A percentile compares a stretch with the other conserved stretches of the same genome.
phyloP scores from a whole-genome alignment of 2,113 vertebrate genomes.

The Haemorhous mexicanus region DNA sequence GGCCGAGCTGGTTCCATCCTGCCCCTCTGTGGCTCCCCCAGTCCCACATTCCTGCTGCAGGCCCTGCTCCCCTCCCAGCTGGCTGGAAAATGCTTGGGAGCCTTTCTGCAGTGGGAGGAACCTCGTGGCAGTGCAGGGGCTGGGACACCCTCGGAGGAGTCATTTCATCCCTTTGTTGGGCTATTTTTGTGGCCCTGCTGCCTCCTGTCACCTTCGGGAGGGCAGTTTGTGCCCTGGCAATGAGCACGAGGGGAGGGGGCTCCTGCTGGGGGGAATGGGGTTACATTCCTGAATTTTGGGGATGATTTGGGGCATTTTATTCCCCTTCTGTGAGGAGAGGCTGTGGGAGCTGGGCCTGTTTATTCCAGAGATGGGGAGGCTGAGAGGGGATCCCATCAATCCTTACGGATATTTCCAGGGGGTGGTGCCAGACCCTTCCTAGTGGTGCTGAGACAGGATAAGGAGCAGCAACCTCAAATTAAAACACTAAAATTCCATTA shows the following conservation, averaged over 20 bases:
- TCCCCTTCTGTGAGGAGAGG: neutral
- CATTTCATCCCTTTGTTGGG: neutral
- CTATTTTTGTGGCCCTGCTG: neutral
- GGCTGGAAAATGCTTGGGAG: slow-evolving; percentile 10
- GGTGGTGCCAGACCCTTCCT: neutral
- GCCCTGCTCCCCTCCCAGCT: neutral
- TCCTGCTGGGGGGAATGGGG: neutral
- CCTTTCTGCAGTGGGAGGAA: neutral
- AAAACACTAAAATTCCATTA: neutral
- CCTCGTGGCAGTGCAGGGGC: neutral
- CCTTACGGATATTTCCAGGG: rapidly evolving
- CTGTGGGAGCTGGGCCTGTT: neutral
- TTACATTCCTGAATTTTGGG: neutral
- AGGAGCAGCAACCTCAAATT: neutral
- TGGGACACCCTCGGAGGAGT: neutral
- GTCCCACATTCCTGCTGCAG: neutral
- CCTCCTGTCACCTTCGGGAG: neutral
- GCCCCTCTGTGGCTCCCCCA: neutral
- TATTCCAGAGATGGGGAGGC: neutral
- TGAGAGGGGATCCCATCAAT: neutral
- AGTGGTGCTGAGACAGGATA: neutral
- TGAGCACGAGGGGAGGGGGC: neutral
- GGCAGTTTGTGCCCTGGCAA: neutral
- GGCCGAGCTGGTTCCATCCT: neutral
- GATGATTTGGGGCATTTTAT: neutral